Evolutionary conservation across 2,888 invertebrate species (phyloP).

Genomic region (Xestia xanthographa): DNA sequence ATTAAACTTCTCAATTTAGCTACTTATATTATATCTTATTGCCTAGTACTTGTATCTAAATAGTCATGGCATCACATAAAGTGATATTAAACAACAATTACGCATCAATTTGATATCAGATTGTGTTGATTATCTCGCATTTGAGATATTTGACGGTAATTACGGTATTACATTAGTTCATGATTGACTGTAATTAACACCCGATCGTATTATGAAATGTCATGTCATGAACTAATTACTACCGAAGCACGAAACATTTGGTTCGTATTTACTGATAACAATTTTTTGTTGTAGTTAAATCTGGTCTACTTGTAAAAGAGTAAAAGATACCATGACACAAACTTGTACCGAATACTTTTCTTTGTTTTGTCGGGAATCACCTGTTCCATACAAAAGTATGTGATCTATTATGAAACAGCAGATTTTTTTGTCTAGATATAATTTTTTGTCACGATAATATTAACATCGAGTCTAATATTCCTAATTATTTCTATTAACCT

Average conservation of each 20-base stretch:
- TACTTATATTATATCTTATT: background rate
- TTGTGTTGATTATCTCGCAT: constrained; percentile 11
- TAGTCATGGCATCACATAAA: background rate
- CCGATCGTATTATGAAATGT: background rate
- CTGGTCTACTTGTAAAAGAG: background rate
- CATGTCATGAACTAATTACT: background rate
- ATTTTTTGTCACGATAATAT: too few species aligned
- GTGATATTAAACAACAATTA: constrained; percentile 23
- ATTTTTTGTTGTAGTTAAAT: background rate
- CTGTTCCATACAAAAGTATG: too few species aligned
- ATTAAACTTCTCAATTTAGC: background rate
- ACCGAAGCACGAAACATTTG: background rate
- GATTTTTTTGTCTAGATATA: too few species aligned
- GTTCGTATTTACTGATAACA: background rate
- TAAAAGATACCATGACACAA: fast-evolving
- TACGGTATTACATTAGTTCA: constrained; percentile 12
- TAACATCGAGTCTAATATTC: too few species aligned
- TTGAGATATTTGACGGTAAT: constrained; percentile 17
- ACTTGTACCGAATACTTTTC: too few species aligned
- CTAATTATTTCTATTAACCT: too few species aligned
- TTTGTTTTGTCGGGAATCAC: too few species aligned
- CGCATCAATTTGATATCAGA: background rate
- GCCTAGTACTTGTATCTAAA: background rate
- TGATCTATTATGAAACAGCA: too few species aligned
- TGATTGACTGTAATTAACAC: constrained; percentile 12